Base-by-base conservation (phyloP, 1,140 invertebrate species). In the Octopus sinensis region DNA sequence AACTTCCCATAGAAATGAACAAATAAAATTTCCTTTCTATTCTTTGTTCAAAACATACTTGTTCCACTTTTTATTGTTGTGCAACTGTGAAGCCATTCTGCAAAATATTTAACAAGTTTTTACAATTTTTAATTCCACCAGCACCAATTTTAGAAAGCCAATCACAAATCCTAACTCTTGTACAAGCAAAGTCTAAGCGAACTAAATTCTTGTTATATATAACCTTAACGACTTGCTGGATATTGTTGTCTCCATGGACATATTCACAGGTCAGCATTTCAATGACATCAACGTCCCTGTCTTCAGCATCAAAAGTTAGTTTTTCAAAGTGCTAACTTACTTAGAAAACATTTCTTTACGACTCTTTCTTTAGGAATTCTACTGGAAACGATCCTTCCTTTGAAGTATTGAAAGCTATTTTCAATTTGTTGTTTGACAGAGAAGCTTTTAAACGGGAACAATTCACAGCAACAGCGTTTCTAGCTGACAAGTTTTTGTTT, bases 31-130 rank as follows among this genome's bases (percentile, higher is more conserved):
- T 43, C 3, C 30, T 43, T 43, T 43, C 1, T 43, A 43, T 43
- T 43, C 30, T 43, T 43, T 43, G 30, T 43, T 43, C 30, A 43
- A 2, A 43, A 43, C 30, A 43, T 1, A 43, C 3, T 43, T 43
- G 30, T 43, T 43, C 30, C 30, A 43, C 30, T 43, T 43, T 43
- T 43, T 43, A 43, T 43, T 43, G 30, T 43, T 43, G 30, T 43
- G 30, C 83, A 87, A 85, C 85, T 86, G 84, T 86, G 79, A 85
- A 87, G 83, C 86, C 85, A 17, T 78, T 71, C 73, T 87, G 86
- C 23, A 87, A 83, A 10, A 86, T 73, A 30, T 73, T 76, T 6
- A 87, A 78, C 17, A 87, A 68, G 73, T 81, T 79, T 76, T 80
- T 84, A 56, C 86, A 83, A 81, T 86, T 86, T 56, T 84, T 84